Base-by-base conservation (phyloP, 2,113 vertebrate species). In the Mastomys coucha region DNA sequence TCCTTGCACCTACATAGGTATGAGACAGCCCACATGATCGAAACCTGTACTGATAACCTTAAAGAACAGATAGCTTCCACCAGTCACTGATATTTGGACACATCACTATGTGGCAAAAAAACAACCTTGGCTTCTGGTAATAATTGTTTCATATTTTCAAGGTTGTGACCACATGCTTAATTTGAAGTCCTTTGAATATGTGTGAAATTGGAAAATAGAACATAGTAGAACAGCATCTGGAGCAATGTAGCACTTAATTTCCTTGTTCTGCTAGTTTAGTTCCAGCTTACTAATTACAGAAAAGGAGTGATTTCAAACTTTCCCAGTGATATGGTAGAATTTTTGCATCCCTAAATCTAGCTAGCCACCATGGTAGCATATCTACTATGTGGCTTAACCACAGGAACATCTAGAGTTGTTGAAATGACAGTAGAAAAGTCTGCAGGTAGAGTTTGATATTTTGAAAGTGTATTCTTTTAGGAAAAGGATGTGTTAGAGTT, bases 61-160 rank as follows among this genome's bases (percentile, higher is more conserved):
- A 77, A 89, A 73, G 87, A 93, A 63, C 10, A 6, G 10, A 58
- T 86, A 39, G 84, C 49, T 91, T 94, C 58, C 70, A 95, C 86
- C 82, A 58, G 11, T 39, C 10, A 95, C 49, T n/a, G 70, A 95
- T 96, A 93, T 97, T 95, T 87, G 76, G 42, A 93, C 0, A 9
- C 20, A 94, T 87, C 89, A 97, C 93, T 97, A 96, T 93, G 97
- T 97, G 97, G 96, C 93, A 96, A 93, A 98, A 96, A 97, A 92
- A 92, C 69, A 92, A 92, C 69, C 77, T 93, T 96, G 92, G 88
- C 91, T 97, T 96, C 69, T 94, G 81, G 42, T 67, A 81, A 78
- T 51, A 45, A 81, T 82, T 92, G 51, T 70, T 19, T 92, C 65
- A 45, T 45, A 36, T 49, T 89, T 36, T 77, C 45, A 92, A 88